phyloP scores from a whole-genome alignment of 2,113 vertebrate genomes.

The Chlorodrepanis virens region DNA sequence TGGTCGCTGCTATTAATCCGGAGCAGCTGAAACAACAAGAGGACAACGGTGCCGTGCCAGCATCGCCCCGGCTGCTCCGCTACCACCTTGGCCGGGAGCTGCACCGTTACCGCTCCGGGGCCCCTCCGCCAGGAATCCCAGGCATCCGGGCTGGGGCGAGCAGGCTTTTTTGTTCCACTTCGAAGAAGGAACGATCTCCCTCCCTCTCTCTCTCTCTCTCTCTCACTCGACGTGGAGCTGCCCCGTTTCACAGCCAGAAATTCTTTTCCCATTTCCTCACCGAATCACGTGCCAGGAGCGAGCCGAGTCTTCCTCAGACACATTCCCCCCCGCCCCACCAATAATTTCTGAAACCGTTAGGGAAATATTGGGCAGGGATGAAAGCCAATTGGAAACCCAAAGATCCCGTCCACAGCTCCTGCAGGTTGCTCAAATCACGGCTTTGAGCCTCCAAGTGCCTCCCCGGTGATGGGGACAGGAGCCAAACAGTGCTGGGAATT shows the following conservation, averaged over 20 bases:
- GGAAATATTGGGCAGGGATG: background rate
- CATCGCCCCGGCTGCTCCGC: background rate
- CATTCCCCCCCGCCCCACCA: background rate
- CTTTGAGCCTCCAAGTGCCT: background rate
- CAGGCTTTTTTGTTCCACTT: constrained; percentile 69
- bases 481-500: background rate
- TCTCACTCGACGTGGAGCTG: constrained; percentile 60
- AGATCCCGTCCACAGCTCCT: background rate
- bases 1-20: background rate
- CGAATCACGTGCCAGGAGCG: constrained; percentile 55
- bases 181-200: constrained; percentile 59
- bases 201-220: background rate
- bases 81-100: constrained; percentile 33
- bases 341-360: background rate
- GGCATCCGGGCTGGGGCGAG: constrained; percentile 70
- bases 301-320: constrained; percentile 25
- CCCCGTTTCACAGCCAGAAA: constrained; percentile 73
- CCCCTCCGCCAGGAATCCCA: constrained; percentile 72
- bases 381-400: background rate
- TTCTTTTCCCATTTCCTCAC: constrained; percentile 77
- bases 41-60: background rate
- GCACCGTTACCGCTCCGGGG: constrained; percentile 53
- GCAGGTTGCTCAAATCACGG: background rate
- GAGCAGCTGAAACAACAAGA: constrained; percentile 55
- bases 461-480: background rate